A percentile compares a stretch with the other conserved stretches of the same genome.
Conservation (phyloP, 2,888 invertebrate species). For the Venusia cambrica region DNA sequence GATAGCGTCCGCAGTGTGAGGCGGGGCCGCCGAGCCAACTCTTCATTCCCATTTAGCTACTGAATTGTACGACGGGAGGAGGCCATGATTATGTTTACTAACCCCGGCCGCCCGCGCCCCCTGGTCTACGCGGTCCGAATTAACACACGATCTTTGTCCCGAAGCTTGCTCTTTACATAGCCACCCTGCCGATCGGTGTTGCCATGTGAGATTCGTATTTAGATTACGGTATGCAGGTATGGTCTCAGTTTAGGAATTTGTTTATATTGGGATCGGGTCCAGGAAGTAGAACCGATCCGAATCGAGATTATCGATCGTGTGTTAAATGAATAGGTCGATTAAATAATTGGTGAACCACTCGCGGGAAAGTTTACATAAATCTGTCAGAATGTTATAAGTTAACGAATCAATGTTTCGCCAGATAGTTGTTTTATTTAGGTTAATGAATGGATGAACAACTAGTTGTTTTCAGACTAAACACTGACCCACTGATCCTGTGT, state of each 20-base stretch:
- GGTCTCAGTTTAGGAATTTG: constrained; percentile 26
- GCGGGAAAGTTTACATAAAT: constrained; percentile 9
- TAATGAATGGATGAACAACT: constrained; percentile 4
- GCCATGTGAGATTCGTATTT: constrained; percentile 42
- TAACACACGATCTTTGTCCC: constrained; percentile 75
- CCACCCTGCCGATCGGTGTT: constrained; percentile 39
- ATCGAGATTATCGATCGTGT: constrained; percentile 21
- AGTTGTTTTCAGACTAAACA: constrained; percentile 18
- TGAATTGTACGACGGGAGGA: constrained; percentile 74
- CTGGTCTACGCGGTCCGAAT: constrained; percentile 67
- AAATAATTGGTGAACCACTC: too few relatives aligned
- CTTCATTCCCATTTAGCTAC: constrained; percentile 77
- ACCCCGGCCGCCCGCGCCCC: constrained; percentile 61
- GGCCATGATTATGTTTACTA: constrained; percentile 77
- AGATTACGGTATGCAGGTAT: constrained; percentile 30
- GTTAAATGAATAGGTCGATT: constrained; percentile 12
- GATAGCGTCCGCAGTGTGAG: constrained; percentile 51
- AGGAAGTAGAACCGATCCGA: constrained; percentile 26
- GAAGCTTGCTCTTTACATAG: constrained; percentile 46
- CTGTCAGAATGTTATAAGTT: constrained; percentile 1
- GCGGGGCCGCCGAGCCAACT: constrained; percentile 56
- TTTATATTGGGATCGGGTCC: constrained; percentile 25
- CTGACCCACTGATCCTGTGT: constrained; percentile 44
- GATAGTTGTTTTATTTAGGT: constrained; percentile 5
- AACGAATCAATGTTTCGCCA: background rate